Conservation (phyloP, 2,113 vertebrate species). For the Lipophrys pholis region DNA sequence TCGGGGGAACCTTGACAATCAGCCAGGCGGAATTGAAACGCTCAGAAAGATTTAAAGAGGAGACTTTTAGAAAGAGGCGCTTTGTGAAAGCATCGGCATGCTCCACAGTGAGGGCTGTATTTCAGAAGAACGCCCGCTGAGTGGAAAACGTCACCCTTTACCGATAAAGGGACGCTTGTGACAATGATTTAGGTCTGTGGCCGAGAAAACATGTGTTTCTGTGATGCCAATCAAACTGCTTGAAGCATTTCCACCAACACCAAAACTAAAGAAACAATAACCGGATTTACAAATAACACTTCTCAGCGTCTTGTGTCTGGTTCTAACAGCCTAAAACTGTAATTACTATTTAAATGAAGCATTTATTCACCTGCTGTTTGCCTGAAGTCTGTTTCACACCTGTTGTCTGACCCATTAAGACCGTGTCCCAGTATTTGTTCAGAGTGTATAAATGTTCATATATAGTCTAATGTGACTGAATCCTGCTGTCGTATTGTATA, state of each 20-base stretch:
- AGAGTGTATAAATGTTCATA: slow-evolving; percentile 72
- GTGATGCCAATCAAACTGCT: slow-evolving; percentile 40
- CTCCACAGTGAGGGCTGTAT: slow-evolving; percentile 4
- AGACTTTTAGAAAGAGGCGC: slow-evolving; percentile 16
- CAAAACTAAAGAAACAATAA: slow-evolving; percentile 3
- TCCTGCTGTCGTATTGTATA: slow-evolving; percentile 47
- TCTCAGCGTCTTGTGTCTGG: not conserved
- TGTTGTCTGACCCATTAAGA: not conserved
- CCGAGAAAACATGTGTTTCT: slow-evolving; percentile 20
- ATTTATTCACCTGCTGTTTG: slow-evolving; percentile 20
- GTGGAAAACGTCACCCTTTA: not conserved
- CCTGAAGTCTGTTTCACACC: slow-evolving; percentile 24
- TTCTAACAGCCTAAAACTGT: not conserved
- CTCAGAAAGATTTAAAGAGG: not conserved
- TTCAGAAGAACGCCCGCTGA: not conserved
- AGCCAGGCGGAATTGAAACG: slow-evolving; percentile 35
- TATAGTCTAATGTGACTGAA: slow-evolving; percentile 58
- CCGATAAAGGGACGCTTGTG: slow-evolving; percentile 32
- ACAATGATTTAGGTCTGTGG: slow-evolving; percentile 32
- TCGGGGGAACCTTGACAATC: slow-evolving; percentile 71
- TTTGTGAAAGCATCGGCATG: slow-evolving; percentile 49
- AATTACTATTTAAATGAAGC: slow-evolving; percentile 19
- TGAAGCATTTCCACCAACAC: slow-evolving; percentile 4
- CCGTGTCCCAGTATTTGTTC: slow-evolving; percentile 50
- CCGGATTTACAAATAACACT: slow-evolving; percentile 11